A percentile compares a stretch with the other conserved stretches of the same genome.
Conservation (phyloP, 2,113 vertebrate genomes). For the Ondatra zibethicus region DNA sequence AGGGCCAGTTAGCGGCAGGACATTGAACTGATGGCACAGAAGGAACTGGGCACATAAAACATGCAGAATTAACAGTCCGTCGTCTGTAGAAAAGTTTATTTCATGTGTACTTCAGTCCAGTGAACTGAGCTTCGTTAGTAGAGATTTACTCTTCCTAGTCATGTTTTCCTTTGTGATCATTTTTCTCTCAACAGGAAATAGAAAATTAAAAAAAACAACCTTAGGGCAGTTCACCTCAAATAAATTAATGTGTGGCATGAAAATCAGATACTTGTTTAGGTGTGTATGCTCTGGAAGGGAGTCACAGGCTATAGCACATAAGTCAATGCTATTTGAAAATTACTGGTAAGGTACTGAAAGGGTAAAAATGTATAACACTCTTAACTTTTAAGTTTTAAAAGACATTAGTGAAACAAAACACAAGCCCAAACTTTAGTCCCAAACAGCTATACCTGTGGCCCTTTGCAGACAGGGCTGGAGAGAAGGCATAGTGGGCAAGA, state of each 20-base stretch:
- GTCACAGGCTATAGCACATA: not conserved
- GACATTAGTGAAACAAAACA: not conserved
- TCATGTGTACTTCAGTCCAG: not conserved
- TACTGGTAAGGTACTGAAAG: not conserved
- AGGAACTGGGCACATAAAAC: not conserved
- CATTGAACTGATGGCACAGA: not conserved
- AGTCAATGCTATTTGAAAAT: not conserved
- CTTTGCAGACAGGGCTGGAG: not conserved
- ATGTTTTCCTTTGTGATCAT: constrained; percentile 33
- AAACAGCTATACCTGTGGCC: not conserved
- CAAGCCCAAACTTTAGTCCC: constrained; percentile 3
- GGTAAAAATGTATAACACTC: not conserved
- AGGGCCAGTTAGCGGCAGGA: not conserved
- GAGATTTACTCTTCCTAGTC: constrained; percentile 1
- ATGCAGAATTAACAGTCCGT: not conserved
- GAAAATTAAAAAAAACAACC: constrained; percentile 65
- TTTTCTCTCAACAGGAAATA: constrained; percentile 56
- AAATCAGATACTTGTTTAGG: constrained; percentile 58
- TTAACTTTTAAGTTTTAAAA: constrained; percentile 2
- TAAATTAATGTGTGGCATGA: constrained; percentile 56
- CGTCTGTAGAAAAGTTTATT: constrained; percentile 23
- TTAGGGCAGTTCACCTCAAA: constrained; percentile 49
- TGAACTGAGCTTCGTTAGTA: not conserved
- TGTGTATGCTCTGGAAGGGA: constrained; percentile 50
- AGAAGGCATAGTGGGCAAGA: not conserved